Evolutionary conservation across 2,888 invertebrate species (phyloP).

Genomic region (Argyra leucocephala): DNA sequence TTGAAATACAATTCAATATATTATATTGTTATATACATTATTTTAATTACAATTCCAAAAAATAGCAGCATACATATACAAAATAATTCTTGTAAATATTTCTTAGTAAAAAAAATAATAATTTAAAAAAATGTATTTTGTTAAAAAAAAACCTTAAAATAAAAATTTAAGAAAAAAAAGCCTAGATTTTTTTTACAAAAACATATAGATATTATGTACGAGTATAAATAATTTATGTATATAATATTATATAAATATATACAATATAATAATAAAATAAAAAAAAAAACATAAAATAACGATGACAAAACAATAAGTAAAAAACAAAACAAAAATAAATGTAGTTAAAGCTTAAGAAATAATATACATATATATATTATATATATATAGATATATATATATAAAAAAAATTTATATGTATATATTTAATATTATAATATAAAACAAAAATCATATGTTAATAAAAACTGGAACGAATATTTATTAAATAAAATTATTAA

Average conservation of each 20-base stretch:
- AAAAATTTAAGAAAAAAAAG: neutral
- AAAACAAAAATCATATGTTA: no score
- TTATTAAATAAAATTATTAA: no score
- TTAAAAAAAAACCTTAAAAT: neutral
- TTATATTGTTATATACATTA: no score
- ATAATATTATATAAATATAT: neutral
- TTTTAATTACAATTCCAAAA: no score
- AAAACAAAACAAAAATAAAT: neutral
- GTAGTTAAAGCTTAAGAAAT: neutral
- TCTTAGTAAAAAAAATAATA: neutral
- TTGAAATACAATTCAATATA: no score
- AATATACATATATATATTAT: neutral
- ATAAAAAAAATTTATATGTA: neutral
- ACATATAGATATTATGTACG: neutral
- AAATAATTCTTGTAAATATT: neutral
- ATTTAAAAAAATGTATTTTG: neutral
- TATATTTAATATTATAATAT: no score
- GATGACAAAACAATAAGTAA: neutral
- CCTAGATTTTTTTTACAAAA: constrained; percentile 6
- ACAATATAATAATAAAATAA: neutral
- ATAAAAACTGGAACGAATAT: no score
- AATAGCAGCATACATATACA: neutral
- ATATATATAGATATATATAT: neutral
- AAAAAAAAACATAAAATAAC: neutral
- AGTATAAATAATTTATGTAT: neutral